Base-by-base conservation (phyloP, 1,140 invertebrate genomes). In the Drosophila repleta region DNA sequence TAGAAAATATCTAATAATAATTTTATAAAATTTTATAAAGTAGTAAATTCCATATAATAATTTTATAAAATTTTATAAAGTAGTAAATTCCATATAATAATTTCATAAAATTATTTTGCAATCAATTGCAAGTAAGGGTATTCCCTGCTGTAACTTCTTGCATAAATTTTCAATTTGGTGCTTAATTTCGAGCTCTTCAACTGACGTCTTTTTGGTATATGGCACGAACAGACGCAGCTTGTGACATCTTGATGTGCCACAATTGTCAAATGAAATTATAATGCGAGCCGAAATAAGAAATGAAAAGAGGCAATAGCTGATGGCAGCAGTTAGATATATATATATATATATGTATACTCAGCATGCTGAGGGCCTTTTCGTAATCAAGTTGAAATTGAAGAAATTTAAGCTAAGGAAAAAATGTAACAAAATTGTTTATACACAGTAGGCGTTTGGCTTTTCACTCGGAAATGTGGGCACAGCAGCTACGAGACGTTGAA, bases 201-300 rank as follows among this genome's bases (percentile, higher is more conserved):
- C 7, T 10, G 29, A 43, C n/a, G 21, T n/a, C 45, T 13, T 48
- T 18, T 24, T 49, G 15, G 20, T 46, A 32, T 43, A 46, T 29
- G 55, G 39, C 26, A 53, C 11, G 21, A 49, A 53, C 48, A 45
- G 15, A 49, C 32, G 60, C 60, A 45, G 57, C 62, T 72, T 61
- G 35, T 67, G 64, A 53, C 69, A 67, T 48, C 58, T 68, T 68
- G 56, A 67, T 64, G 48, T 49, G 55, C 15, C 56, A 37, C 69
- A 67, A 60, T 72, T 72, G 64, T 61, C 64, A 66, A 72, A 61
- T 67, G 29, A 73, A 73, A 73, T 60, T 61, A 43, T 61, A 73
- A 73, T 67, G 39, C 48, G 46, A n/a, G 21, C 53, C 39, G 20
- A 48, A 62, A 57, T 62, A 43, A 45, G 13, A 1, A 18, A 32